Conservation (phyloP, 2,797 vertebrate genomes). For the Parauchenoglanis punctatus region DNA sequence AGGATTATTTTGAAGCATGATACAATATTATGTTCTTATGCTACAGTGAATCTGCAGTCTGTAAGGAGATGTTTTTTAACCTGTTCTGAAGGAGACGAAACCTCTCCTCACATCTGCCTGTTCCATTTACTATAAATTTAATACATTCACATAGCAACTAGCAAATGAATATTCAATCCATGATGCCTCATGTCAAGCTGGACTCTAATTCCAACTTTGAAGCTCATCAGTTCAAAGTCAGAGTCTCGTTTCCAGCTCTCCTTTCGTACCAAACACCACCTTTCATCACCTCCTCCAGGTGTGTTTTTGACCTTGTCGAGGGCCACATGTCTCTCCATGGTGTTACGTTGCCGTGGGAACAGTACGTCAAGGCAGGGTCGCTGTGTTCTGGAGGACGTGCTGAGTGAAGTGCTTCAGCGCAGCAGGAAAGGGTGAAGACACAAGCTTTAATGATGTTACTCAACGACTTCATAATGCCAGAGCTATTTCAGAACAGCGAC, state of each 20-base stretch:
- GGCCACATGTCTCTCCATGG: conserved; percentile 42
- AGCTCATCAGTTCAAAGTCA: background rate
- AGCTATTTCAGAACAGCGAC: background rate
- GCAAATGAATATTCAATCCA: background rate
- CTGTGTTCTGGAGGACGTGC: conserved; percentile 22
- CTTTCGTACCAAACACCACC: conserved; percentile 31
- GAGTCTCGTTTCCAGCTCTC: conserved; percentile 10
- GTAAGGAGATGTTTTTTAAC: background rate
- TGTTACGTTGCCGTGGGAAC: conserved; percentile 57
- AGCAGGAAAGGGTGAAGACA: conserved; percentile 25
- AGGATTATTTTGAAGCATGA: background rate
- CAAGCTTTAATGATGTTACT: conserved; percentile 11
- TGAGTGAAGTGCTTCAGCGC: conserved; percentile 38
- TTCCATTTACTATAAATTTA: background rate
- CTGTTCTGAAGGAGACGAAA: background rate
- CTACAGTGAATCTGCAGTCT: background rate
- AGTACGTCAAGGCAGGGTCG: conserved; percentile 15
- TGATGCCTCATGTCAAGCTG: background rate
- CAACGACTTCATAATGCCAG: background rate
- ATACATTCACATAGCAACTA: background rate
- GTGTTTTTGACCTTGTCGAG: conserved; percentile 46
- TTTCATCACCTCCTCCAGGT: conserved; percentile 55
- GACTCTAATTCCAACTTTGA: background rate
- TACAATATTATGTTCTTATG: background rate
- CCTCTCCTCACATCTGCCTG: background rate